Conservation (phyloP, 2,797 vertebrate genomes). For the Sebastolobus alascanus region DNA sequence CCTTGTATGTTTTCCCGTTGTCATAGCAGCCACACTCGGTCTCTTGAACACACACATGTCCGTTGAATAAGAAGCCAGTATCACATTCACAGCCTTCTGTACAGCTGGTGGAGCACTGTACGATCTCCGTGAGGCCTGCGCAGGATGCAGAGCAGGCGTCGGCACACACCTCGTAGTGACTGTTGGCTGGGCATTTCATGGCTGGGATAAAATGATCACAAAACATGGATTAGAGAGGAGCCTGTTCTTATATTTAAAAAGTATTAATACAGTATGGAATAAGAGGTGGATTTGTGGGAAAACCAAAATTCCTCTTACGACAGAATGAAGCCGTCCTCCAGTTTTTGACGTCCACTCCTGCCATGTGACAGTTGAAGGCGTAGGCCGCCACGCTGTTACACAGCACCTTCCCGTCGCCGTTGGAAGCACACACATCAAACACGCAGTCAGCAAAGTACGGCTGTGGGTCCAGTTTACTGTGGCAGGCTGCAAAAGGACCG, state of each 20-base stretch:
- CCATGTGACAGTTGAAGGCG: slow-evolving; percentile 74
- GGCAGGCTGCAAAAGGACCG: slow-evolving; percentile 80
- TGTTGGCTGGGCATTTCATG: slow-evolving; percentile 84
- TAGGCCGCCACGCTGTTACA: slow-evolving; percentile 82
- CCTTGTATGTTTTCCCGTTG: slow-evolving; percentile 85
- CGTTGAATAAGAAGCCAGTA: slow-evolving; percentile 83
- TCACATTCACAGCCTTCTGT: slow-evolving; percentile 88
- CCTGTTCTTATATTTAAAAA: background rate
- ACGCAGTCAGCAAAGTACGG: slow-evolving; percentile 82
- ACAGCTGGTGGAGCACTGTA: slow-evolving; percentile 72
- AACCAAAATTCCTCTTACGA: slow-evolving; percentile 63
- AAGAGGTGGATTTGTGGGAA: background rate
- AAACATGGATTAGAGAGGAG: background rate
- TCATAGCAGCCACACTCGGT: slow-evolving; percentile 87
- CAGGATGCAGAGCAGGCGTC: slow-evolving; percentile 82
- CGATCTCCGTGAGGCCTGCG: slow-evolving; percentile 75
- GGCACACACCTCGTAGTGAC: slow-evolving; percentile 87
- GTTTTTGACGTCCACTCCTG: slow-evolving; percentile 68
- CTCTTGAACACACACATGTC: slow-evolving; percentile 82
- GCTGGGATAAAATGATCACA: slow-evolving; percentile 72
- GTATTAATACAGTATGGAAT: background rate
- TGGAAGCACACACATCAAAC: slow-evolving; percentile 76
- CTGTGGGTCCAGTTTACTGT: slow-evolving; percentile 66
- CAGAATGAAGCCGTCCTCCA: slow-evolving; percentile 85
- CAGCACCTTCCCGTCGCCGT: slow-evolving; percentile 71